phyloP scores from a whole-genome alignment of 64 coral and sea anemone species.

The Montipora sp. region DNA sequence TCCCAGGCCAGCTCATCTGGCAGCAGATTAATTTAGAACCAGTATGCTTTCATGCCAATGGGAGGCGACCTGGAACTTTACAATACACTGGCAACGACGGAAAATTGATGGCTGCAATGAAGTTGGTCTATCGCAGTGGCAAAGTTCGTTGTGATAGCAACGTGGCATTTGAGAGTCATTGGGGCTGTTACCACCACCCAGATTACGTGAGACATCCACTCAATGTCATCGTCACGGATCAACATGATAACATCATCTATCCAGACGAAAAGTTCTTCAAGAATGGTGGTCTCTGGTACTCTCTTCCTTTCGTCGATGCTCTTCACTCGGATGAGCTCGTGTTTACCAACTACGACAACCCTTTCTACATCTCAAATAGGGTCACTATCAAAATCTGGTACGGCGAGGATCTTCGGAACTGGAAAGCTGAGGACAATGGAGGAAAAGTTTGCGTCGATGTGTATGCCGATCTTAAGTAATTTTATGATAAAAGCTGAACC shows the following conservation, averaged over 20 bases:
- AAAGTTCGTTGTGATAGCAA: background rate
- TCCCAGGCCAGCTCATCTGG: background rate
- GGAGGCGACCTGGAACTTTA: conserved; percentile 48
- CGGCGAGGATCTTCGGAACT: conserved; percentile 51
- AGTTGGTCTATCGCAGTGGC: conserved; percentile 45
- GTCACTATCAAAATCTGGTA: conserved; percentile 41
- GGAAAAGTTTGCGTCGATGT: conserved; percentile 70
- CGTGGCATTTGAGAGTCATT: conserved; percentile 36
- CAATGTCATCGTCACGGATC: conserved; percentile 50
- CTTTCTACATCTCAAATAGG: conserved; percentile 29
- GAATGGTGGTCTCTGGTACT: conserved; percentile 50
- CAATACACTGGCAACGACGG: background rate
- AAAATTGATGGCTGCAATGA: conserved; percentile 44
- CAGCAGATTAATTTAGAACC: background rate
- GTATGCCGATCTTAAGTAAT: conserved; percentile 21
- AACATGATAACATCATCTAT: conserved; percentile 7
- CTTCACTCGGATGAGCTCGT: conserved; percentile 53
- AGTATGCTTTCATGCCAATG: conserved; percentile 70
- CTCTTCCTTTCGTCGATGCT: conserved; percentile 32
- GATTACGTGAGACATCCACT: conserved; percentile 15
- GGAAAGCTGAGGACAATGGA: background rate
- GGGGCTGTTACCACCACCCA: conserved; percentile 46
- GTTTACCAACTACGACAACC: conserved; percentile 44
- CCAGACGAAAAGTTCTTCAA: conserved; percentile 33
- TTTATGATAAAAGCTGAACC: background rate